A percentile compares a stretch with the other conserved stretches of the same genome.
Conservation (phyloP, 2,888 invertebrate species). For the Caradrina kadenii region DNA sequence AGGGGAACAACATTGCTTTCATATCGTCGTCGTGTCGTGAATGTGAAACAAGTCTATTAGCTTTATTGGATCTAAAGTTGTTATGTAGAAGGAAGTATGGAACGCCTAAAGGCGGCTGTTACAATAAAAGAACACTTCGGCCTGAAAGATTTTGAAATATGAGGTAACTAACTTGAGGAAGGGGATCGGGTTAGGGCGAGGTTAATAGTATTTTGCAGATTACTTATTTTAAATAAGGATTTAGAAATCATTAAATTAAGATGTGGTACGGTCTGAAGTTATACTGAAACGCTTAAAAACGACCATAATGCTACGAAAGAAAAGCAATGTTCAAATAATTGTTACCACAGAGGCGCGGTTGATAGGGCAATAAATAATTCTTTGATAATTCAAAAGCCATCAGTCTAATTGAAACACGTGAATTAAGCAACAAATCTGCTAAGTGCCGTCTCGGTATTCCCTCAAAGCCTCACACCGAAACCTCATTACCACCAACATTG, state of each 20-base stretch:
- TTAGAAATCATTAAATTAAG: background rate
- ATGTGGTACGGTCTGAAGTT: background rate
- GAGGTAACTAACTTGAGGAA: background rate
- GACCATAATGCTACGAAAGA: background rate
- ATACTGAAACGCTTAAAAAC: no score
- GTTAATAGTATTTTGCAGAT: background rate
- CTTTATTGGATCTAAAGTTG: conserved; percentile 44
- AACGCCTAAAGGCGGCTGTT: conserved; percentile 13
- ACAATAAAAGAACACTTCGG: conserved; percentile 32
- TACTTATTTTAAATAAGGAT: background rate
- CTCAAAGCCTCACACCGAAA: background rate
- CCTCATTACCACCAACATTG: conserved; percentile 30
- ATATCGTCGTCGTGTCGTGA: conserved; percentile 40
- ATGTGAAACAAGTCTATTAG: conserved; percentile 49
- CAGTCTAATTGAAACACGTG: background rate
- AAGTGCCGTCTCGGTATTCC: background rate
- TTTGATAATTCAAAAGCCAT: background rate
- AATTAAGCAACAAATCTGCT: background rate
- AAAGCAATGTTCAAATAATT: background rate
- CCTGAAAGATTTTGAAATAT: conserved; percentile 25
- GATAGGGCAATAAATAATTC: background rate
- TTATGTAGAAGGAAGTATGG: conserved; percentile 35
- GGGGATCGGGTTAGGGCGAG: conserved; percentile 1
- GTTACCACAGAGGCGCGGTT: no score
- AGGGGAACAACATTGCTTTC: conserved; percentile 31